A percentile compares a stretch with the other conserved stretches of the same genome.
phyloP scores from a whole-genome alignment of 2,888 invertebrate species.

The Machimus rusticus region DNA sequence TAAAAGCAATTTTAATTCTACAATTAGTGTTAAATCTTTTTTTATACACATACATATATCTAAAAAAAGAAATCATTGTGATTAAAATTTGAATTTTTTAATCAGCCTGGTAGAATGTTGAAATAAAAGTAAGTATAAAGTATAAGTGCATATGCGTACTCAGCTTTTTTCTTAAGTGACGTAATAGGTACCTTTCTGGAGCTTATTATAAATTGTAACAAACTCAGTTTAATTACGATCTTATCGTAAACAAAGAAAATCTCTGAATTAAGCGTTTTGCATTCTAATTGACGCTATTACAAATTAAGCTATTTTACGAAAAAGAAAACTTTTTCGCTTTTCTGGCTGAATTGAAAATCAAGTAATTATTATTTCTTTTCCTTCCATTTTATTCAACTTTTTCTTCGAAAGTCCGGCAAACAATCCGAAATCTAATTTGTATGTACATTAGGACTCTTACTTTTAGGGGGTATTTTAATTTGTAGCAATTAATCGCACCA shows the following conservation, averaged over 20 bases:
- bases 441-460: constrained; percentile 14
- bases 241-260: neutral
- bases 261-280: neutral
- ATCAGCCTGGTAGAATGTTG: too few relatives aligned
- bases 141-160: neutral
- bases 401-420: neutral
- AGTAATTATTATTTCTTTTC: constrained; percentile 22
- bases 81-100: too few relatives aligned
- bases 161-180: neutral
- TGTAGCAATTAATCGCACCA: constrained; percentile 15
- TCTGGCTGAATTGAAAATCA: constrained; percentile 11
- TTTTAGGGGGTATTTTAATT: constrained; percentile 11
- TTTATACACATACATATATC: too few relatives aligned
- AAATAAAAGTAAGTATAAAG: too few relatives aligned
- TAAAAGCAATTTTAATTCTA: too few relatives aligned
- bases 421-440: constrained; percentile 14
- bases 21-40: too few relatives aligned
- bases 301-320: neutral
- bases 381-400: neutral
- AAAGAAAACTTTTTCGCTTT: neutral
- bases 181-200: neutral
- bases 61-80: too few relatives aligned
- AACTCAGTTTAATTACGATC: neutral
- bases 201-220: neutral
- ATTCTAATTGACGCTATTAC: constrained; percentile 5